Evolutionary conservation across 2,113 vertebrate genomes (phyloP).

Genomic region (Neodon shergylaensis): DNA sequence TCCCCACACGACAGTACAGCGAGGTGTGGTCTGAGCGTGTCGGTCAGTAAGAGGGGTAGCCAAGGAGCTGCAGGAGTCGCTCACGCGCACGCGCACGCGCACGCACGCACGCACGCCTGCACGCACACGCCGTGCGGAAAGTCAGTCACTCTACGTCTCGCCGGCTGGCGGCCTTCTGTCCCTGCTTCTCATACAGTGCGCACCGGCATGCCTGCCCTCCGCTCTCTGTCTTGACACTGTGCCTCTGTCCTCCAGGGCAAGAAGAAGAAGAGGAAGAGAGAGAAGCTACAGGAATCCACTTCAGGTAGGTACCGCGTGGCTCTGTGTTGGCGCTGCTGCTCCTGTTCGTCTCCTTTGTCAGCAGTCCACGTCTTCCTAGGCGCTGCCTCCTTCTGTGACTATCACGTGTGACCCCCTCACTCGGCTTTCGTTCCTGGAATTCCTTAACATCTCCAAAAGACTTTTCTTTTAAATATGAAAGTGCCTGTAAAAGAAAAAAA

Average conservation of each 20-base stretch:
- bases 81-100: too few species aligned
- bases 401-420: slow-evolving; percentile 56
- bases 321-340: not conserved
- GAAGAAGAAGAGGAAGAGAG: slow-evolving; percentile 99
- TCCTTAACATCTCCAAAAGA: slow-evolving; percentile 15
- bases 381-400: slow-evolving; percentile 6
- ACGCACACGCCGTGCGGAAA: not conserved
- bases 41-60: not conserved
- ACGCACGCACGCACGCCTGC: too few species aligned
- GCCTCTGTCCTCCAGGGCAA: slow-evolving; percentile 93
- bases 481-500: not conserved
- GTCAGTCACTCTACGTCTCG: not conserved
- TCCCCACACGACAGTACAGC: not conserved
- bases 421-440: slow-evolving; percentile 51
- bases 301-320: slow-evolving; percentile 88
- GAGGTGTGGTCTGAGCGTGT: not conserved
- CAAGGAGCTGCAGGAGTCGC: too few species aligned
- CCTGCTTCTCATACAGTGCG: fast-evolving
- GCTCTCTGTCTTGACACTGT: not conserved
- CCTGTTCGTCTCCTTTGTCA: not conserved
- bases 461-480: slow-evolving; percentile 58
- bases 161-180: not conserved
- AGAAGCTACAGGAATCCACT: slow-evolving; percentile 97
- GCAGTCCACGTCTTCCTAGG: not conserved
- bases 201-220: fast-evolving